Percentiles rank a stretch among this genome's conserved stretches.
phyloP scores from a whole-genome alignment of 1,140 invertebrate species.

The Bombus huntii region DNA sequence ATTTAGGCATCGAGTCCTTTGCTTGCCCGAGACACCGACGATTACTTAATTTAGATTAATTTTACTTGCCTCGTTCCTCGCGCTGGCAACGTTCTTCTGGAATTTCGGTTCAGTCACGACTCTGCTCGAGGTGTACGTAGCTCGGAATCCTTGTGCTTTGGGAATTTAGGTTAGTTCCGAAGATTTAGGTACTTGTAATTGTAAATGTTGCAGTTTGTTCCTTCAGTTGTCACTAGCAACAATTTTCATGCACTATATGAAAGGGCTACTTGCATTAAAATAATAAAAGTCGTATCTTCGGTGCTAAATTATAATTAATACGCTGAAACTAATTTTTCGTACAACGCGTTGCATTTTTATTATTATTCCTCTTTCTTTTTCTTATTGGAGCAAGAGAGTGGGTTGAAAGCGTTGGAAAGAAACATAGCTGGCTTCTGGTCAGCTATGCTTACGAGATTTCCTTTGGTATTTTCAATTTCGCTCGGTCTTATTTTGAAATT shows the following conservation, averaged over 20 bases:
- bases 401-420: neutral
- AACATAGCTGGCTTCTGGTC: neutral
- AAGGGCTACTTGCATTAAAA: too few relatives aligned
- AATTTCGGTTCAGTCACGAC: neutral
- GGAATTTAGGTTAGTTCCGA: neutral
- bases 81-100: conserved; percentile 15
- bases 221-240: neutral
- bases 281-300: too few relatives aligned
- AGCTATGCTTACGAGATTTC: neutral
- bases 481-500: conserved; percentile 18
- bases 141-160: too few relatives aligned
- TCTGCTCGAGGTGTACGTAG: too few relatives aligned
- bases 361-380: neutral
- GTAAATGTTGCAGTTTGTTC: too few relatives aligned
- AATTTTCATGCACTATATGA: too few relatives aligned
- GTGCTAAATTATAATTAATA: too few relatives aligned
- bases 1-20: conserved; percentile 33
- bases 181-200: neutral
- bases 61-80: conserved; percentile 46
- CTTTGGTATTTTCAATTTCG: conserved; percentile 4
- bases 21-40: conserved; percentile 19
- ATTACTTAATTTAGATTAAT: conserved; percentile 67
- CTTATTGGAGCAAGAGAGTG: neutral
- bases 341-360: too few relatives aligned
- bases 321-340: too few relatives aligned